Conservation (phyloP, 2,888 invertebrate genomes). For the Villa cingulata region DNA sequence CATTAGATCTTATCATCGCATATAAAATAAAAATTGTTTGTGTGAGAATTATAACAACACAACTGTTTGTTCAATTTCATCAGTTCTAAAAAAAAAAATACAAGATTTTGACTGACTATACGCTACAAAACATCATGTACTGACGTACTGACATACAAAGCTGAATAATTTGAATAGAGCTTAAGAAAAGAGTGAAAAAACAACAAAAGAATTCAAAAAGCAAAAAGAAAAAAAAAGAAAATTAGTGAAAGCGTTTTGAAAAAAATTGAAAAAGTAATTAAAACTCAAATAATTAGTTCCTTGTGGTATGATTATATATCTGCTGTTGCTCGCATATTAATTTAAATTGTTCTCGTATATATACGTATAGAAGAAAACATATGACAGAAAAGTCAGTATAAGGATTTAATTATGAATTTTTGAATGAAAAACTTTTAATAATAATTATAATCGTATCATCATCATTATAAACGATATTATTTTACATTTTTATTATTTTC, state of each 20-base stretch:
- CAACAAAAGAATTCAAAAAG: not conserved
- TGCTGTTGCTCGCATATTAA: too few relatives aligned
- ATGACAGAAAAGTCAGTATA: constrained; percentile 1
- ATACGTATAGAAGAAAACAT: too few relatives aligned
- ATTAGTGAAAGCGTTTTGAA: not conserved
- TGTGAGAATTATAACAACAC: not conserved
- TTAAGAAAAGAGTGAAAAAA: too few relatives aligned
- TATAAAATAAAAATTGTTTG: not conserved
- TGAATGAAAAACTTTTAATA: constrained; percentile 11
- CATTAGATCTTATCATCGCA: too few relatives aligned
- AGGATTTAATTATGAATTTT: constrained; percentile 13
- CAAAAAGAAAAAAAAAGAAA: not conserved
- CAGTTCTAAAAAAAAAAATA: too few relatives aligned
- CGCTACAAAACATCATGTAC: not conserved
- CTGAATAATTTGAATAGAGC: too few relatives aligned
- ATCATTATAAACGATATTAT: constrained; percentile 9
- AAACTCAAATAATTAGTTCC: constrained; percentile 16
- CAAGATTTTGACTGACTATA: too few relatives aligned
- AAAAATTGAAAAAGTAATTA: constrained; percentile 15
- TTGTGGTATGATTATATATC: too few relatives aligned
- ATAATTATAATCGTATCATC: too few relatives aligned
- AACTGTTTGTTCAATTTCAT: constrained; percentile 12
- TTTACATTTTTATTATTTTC: too few relatives aligned
- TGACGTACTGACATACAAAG: constrained; percentile 12
- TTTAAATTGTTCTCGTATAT: too few relatives aligned